A percentile compares a stretch with the other conserved stretches of the same genome.
Conservation (phyloP, 2,797 vertebrate species). For the Sciurus vulgaris region DNA sequence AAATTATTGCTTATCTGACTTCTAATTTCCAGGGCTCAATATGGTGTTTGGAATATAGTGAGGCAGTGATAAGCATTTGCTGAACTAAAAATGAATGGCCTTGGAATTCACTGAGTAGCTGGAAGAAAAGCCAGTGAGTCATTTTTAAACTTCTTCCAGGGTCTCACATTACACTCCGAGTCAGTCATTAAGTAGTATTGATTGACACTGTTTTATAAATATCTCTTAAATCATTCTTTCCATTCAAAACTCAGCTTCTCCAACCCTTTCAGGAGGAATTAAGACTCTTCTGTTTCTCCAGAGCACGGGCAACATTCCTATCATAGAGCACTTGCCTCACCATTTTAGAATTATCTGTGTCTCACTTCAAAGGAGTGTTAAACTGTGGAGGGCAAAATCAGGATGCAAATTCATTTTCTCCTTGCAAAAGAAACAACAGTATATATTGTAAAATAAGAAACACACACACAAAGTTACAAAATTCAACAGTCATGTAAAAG, state of each 20-base stretch:
- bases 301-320: neutral
- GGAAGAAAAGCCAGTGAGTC: neutral
- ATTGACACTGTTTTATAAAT: conserved; percentile 61
- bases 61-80: neutral
- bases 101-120: neutral
- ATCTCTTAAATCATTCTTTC: conserved; percentile 57
- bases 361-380: conserved; percentile 49
- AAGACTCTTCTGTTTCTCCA: conserved; percentile 16
- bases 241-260: conserved; percentile 46
- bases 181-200: conserved; percentile 28
- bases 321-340: conserved; percentile 44
- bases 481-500: neutral
- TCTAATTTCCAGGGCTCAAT: neutral
- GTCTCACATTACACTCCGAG: neutral
- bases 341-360: conserved; percentile 30
- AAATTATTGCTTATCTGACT: neutral
- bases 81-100: conserved; percentile 16
- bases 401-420: neutral
- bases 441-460: neutral
- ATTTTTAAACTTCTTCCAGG: neutral
- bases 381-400: conserved; percentile 50
- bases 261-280: neutral
- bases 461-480: neutral
- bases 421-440: conserved; percentile 4
- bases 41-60: neutral